phyloP scores from a whole-genome alignment of 2,888 invertebrate species.

The Coremacera marginata region DNA sequence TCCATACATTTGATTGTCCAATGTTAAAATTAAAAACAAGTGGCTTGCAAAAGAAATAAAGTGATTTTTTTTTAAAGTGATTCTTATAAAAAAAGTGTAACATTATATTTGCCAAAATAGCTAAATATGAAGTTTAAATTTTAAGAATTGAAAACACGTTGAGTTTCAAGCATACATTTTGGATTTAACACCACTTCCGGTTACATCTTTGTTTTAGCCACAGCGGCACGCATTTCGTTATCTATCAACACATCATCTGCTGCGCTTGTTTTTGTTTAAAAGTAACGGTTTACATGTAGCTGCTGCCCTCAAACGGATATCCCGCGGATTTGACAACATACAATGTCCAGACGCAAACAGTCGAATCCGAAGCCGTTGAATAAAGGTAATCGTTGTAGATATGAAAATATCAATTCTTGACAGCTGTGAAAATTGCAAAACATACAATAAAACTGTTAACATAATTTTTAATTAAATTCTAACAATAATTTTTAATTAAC shows the following conservation, averaged over 20 bases:
- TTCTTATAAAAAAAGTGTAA: not conserved
- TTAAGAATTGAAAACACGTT: not conserved
- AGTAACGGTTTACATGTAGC: conserved; percentile 50
- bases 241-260: not conserved
- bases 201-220: not conserved
- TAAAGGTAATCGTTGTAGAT: conserved; percentile 76
- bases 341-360: conserved; percentile 95
- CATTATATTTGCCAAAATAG: not conserved
- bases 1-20: not conserved
- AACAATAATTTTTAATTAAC: no score
- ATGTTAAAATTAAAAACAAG: not conserved
- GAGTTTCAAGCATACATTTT: not conserved
- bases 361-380: conserved; percentile 92
- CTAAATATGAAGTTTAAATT: no score
- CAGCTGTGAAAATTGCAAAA: no score
- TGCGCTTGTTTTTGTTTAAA: conserved; percentile 8
- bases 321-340: conserved; percentile 54
- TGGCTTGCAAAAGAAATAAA: not conserved
- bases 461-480: no score
- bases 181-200: conserved; percentile 18
- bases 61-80: not conserved
- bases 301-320: conserved; percentile 47
- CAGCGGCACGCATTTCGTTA: not conserved
- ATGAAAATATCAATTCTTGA: no score
- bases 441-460: no score